Conservation (phyloP, 2,113 vertebrate species). For the Sciurus niger region DNA sequence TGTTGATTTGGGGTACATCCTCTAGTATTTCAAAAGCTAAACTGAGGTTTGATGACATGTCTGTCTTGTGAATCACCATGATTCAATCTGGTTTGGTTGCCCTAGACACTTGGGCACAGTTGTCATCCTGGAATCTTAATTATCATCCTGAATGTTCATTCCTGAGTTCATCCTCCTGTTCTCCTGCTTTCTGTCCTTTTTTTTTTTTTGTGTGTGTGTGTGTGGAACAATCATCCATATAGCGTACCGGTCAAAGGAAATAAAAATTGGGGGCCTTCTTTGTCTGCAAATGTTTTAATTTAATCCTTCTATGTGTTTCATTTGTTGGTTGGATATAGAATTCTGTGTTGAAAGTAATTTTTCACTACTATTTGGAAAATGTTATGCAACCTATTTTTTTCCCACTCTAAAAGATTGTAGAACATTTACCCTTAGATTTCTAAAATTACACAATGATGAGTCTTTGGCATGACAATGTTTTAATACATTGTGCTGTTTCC, state of each 20-base stretch:
- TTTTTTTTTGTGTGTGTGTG: background rate
- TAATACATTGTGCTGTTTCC: background rate
- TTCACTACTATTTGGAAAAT: background rate
- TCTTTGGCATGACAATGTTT: background rate
- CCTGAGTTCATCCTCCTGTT: background rate
- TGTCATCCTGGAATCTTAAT: background rate
- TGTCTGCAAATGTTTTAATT: background rate
- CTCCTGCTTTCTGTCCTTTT: background rate
- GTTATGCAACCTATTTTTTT: background rate
- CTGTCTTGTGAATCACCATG: background rate
- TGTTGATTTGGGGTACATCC: background rate
- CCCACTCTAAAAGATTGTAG: background rate
- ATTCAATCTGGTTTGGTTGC: background rate
- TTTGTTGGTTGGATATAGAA: background rate
- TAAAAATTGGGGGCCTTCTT: background rate
- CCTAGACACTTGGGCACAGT: fast-evolving
- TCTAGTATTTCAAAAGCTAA: background rate
- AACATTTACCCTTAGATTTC: background rate
- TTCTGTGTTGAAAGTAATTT: background rate
- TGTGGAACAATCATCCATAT: background rate
- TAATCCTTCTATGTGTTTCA: background rate
- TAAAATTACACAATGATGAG: background rate
- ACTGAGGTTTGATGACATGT: background rate
- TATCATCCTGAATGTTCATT: background rate
- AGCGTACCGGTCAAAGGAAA: background rate